Base-by-base conservation (phyloP, 1,140 invertebrate species). In the Euglossa dilemma region DNA sequence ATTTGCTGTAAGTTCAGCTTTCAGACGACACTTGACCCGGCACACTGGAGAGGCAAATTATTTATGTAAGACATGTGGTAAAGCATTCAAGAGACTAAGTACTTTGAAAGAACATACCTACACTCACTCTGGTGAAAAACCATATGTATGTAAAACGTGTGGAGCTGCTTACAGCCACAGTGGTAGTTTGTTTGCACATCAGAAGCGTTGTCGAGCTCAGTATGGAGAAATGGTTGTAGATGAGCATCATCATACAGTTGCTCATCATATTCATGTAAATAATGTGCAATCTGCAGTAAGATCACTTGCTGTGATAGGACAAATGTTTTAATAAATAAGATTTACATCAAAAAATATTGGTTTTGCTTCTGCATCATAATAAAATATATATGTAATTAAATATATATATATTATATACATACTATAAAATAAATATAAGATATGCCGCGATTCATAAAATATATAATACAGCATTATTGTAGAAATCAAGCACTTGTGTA, bases 61-160 rank as follows among this genome's bases (percentile, higher is more conserved):
- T 83, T 92, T 95, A 4, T 97, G 96, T 80, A 94, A 95, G 57
- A 95, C 95, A 2, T 97, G 96, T 79, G 95, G 95, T 3, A 96
- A 95, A 89, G 96, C 96, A 0, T 97, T 96, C 88, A 96, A 96
- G 59, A 94, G 96, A 71, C 94, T 95, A 5, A 95, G 95, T 67
- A 96, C 96, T 54, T 92, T 91, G 91, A 94, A 91, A 88, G 95
- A 95, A 77, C 95, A 95, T 84, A 95, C 95, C 78, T 93, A 95
- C 45, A 95, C 95, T 9, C 95, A 95, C 85, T 95, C 95, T 4
- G 95, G 95, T 12, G 95, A 95, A 89, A 95, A 95, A 80, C 95
- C 95, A 7, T 95, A 95, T 79, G 93, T 95, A 14, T 95, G 95
- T 87, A 95, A 95, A 66, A 94, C 95, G 6, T 96, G 95, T 87